Base-by-base conservation (phyloP, 1,140 invertebrate species). In the Leptonema lineaticorne region DNA sequence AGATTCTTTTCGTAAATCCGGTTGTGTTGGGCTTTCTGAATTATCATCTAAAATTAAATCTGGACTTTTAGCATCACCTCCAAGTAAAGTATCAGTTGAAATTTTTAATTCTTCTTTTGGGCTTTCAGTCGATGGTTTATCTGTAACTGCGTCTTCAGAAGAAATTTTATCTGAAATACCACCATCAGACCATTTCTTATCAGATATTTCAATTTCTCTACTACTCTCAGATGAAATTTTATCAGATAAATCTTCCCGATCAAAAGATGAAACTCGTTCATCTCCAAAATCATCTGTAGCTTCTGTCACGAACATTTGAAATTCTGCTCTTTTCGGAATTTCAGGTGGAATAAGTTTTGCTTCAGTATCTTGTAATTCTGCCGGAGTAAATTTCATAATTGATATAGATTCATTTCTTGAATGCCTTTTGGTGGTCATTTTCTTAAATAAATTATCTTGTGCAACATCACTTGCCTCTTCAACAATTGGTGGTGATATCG, bases 201-300 rank as follows among this genome's bases (percentile, higher is more conserved):
- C 81, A 20, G 81, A 83, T 41, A 83, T 79, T 76, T 83, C 81
- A 27, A 83, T 77, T 74, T 83, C 81, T 60, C 80, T 74, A 67
- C 81, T 83, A 72, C 78, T 79, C 75, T 83, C 81, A n/a, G 81
- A 83, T 28, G 81, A 83, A 68, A 83, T 82, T 76, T 82, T 83
- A 72, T 83, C 81, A 1, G 80, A 83, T 8, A 74, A 58, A 72
- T 83, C 81, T 69, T 81, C 80, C 74, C 78, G 78, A 8, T 82
- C 81, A 70, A 76, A 80, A 11, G 80, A 73, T 0, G 69, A 70
- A 30, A 70, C 78, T 41, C 64, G 75, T 30, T 78, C 79, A 33
- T 78, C 67, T 67, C 81, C 78, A 71, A 79, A 79, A 53, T 78
- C 67, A 70, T 83, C 81, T 70, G 79, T 78, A 11, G 81, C 81